Conservation (phyloP, 2,888 invertebrate species). For the Cryptosula pallasiana region DNA sequence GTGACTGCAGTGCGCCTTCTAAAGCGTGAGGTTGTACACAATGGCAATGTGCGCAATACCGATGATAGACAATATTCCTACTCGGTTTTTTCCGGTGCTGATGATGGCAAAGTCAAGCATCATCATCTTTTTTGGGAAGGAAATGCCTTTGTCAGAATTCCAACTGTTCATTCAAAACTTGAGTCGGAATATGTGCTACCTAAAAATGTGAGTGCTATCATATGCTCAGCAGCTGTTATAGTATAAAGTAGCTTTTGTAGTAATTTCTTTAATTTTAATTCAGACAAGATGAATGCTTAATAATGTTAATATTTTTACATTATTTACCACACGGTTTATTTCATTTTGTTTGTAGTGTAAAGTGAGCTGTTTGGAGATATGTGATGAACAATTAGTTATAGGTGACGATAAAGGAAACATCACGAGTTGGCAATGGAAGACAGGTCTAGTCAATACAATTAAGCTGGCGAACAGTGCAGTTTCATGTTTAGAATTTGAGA, state of each 20-base stretch:
- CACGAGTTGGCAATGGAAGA: slow-evolving; percentile 8
- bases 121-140: slow-evolving; percentile 4
- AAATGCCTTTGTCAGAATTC: not conserved
- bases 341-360: slow-evolving; percentile 10
- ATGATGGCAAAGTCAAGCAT: slow-evolving; percentile 16
- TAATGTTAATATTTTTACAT: too few species aligned
- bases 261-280: not conserved
- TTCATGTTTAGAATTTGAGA: not conserved
- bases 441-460: not conserved
- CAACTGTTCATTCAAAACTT: not conserved
- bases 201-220: slow-evolving; percentile 9
- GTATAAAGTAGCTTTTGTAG: not conserved
- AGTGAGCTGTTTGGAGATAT: not conserved
- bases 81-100: slow-evolving; percentile 7
- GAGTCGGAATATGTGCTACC: not conserved
- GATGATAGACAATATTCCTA: not conserved
- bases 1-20: slow-evolving; percentile 1
- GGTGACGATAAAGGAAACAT: slow-evolving; percentile 17
- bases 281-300: too few species aligned
- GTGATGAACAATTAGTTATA: not conserved
- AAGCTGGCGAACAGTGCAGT: not conserved
- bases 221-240: too few species aligned
- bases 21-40: not conserved
- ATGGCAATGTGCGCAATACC: not conserved
- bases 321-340: too few species aligned